Conservation (phyloP, 2,888 invertebrate genomes). For the Melinopterus prodromus region DNA sequence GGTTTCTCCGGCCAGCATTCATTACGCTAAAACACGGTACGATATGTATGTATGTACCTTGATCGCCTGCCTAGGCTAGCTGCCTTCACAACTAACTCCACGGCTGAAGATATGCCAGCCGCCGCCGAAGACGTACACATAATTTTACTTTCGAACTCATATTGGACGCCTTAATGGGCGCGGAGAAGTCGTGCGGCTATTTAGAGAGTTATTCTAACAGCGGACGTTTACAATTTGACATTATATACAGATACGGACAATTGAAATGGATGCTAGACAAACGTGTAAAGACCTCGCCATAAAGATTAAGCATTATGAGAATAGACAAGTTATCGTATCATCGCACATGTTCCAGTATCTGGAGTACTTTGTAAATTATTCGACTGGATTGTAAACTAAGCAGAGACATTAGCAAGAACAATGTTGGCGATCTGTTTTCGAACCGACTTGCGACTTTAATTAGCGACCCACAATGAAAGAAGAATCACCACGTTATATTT, state of each 20-base stretch:
- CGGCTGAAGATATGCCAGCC: not conserved
- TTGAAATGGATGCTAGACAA: not conserved
- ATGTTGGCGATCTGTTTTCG: too few species aligned
- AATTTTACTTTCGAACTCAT: not conserved
- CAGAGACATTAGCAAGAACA: not conserved
- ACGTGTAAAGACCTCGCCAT: not conserved
- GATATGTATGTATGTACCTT: not conserved
- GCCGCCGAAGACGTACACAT: not conserved
- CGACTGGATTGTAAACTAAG: not conserved
- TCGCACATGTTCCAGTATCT: not conserved
- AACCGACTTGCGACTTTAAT: too few species aligned
- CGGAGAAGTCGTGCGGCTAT: not conserved
- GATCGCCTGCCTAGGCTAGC: not conserved
- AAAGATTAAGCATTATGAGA: not conserved
- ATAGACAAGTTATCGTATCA: not conserved
- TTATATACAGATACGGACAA: not conserved
- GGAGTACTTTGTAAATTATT: not conserved
- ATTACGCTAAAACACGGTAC: conserved; percentile 4
- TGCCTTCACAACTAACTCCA: not conserved
- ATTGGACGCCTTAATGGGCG: not conserved
- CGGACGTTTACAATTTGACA: not conserved
- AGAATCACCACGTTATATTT: too few species aligned
- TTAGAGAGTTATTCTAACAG: not conserved
- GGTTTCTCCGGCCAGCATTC: not conserved
- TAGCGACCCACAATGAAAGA: too few species aligned